phyloP scores from a whole-genome alignment of 35 echinoderm and acorn worm species.

The Strongylocentrotus purpuratus region DNA sequence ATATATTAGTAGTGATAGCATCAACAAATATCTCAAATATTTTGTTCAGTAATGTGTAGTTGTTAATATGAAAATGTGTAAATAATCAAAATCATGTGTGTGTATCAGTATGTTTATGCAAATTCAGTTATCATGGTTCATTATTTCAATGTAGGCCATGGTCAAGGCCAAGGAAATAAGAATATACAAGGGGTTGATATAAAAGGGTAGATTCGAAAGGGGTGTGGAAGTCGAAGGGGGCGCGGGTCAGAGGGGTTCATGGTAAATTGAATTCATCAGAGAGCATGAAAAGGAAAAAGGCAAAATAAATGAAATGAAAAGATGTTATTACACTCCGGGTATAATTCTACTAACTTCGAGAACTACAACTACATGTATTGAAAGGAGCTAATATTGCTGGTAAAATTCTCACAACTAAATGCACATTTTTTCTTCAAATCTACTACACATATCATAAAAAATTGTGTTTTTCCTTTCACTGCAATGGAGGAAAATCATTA shows the following conservation, averaged over 20 bases:
- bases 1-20: not conserved
- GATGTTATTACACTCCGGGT: not conserved
- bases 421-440: no score
- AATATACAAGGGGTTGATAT: not conserved
- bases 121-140: not conserved
- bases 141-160: not conserved
- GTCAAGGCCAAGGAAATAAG: not conserved
- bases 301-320: not conserved
- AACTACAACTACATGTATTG: not conserved
- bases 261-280: not conserved
- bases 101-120: not conserved
- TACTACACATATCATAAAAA: no score
- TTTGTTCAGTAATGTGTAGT: no score
- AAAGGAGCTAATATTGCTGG: no score
- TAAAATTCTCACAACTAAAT: no score
- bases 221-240: not conserved
- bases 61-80: no score
- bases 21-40: not conserved
- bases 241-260: not conserved
- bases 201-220: not conserved
- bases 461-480: no score
- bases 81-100: not conserved
- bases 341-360: not conserved
- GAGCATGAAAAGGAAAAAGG: not conserved
- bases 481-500: no score